phyloP scores from a whole-genome alignment of 2,888 invertebrate species.

The Scaptomyza tumidula region DNA sequence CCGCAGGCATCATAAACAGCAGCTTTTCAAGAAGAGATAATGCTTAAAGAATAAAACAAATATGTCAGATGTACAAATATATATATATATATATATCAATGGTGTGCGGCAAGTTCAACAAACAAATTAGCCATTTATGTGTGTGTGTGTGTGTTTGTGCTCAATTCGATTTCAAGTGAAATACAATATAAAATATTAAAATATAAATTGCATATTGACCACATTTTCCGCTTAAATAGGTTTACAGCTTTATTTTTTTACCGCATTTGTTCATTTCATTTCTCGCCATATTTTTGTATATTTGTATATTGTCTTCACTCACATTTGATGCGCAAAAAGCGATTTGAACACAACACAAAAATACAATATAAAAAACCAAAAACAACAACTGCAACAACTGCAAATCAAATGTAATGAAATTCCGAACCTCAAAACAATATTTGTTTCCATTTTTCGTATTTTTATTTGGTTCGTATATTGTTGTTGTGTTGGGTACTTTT shows the following conservation, averaged over 20 bases:
- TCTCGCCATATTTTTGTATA: slow-evolving; percentile 7
- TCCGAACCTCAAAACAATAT: slow-evolving; percentile 54
- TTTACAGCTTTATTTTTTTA: slow-evolving; percentile 9
- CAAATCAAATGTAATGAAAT: slow-evolving; percentile 46
- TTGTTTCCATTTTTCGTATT: slow-evolving; percentile 5
- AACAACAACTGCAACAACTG: neutral
- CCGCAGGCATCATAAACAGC: neutral
- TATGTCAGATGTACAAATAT: too few species aligned
- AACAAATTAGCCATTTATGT: slow-evolving; percentile 11
- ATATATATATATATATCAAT: too few species aligned
- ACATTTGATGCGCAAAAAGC: slow-evolving; percentile 4
- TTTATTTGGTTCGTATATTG: neutral
- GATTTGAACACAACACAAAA: slow-evolving; percentile 6
- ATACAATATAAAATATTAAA: slow-evolving; percentile 25
- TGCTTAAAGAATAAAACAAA: too few species aligned
- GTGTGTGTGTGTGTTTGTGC: slow-evolving; percentile 10
- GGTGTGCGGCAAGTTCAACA: slow-evolving; percentile 14
- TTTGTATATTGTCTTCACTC: slow-evolving; percentile 10
- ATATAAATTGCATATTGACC: slow-evolving; percentile 57
- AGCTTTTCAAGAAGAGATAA: neutral
- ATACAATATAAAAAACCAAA: too few species aligned
- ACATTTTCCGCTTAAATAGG: slow-evolving; percentile 59
- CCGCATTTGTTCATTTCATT: slow-evolving; percentile 1
- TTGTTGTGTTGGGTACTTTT: slow-evolving; percentile 7
- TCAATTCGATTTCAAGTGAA: slow-evolving; percentile 21